Evolutionary conservation across 1,140 invertebrate genomes (phyloP), one percentile per base, ranked within the genome.

Genomic region (Gryllus bimaculatus): DNA sequence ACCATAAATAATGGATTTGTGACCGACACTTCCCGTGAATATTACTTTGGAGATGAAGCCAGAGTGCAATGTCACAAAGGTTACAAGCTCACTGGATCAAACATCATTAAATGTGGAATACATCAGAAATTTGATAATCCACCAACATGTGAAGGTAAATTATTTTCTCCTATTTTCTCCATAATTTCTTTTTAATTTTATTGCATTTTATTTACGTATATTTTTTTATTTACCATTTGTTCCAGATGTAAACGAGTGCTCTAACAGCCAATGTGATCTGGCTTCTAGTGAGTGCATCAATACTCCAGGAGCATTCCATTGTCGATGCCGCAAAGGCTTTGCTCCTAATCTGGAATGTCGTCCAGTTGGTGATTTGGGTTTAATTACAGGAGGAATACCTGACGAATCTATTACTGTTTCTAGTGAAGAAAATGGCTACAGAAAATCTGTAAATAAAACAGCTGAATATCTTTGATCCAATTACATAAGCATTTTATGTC

Each of bases 211-310:
- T 39, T 39, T 39, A n/a, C n/a, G 26, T 39, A 39, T 39, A 2
- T 39, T 39, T 5, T 66, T 3, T 1, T 66, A 7, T 13, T 66
- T 13, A 66, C 18, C 48, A 47, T 48, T 48, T 48, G 76, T 39
- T 78, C 7, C 78, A 89, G 96, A 98, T 86, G 92, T 98, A 66
- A 96, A 98, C 83, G 97, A 98, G 87, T 98, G 97, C 86, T 88
- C 90, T 2, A 93, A 90, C 74, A 94, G 93, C 82, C 94, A 96
- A 84, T 97, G 96, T 87, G 96, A 97, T 86, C 87, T 93, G 21
- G 93, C 93, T 7, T 97, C 94, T 7, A 97, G 96, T 0, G 93
- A 96, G 85, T 98, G 97, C 85, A 91, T 93, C 77, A 98, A 98
- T 84, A 93, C 93, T 26, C 91, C 93, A 66, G 97, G 97, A 76